Base-by-base conservation (phyloP, 2,888 invertebrate genomes). In the Mesorhabditis sp. region DNA sequence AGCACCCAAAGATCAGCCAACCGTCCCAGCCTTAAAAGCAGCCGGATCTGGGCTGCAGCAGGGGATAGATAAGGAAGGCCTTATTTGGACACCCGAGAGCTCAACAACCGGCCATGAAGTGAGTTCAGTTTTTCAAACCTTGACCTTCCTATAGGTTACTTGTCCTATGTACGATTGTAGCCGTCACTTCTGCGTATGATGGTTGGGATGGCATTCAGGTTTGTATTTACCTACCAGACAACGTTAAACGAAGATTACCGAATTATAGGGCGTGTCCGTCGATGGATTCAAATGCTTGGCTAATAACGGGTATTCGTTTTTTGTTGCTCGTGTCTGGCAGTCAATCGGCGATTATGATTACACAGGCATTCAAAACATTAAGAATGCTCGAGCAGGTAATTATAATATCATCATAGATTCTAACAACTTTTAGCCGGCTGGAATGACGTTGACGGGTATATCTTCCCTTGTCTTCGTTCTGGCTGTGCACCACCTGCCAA, bases 291-390 rank as follows among this genome's bases (percentile, higher is more conserved):
- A 68, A 13, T 80, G 78, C 65, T 67, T 80, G 43, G 70, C 68
- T 42, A 74, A 74, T 64, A 45, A 67, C 28, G 80, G 76, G 44
- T 76, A 73, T 61, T 45, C 65, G 3, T 79, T 79, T 69, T 76
- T 74, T 66, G 73, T 79, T 61, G 77, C 73, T 28, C 71, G 78
- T 44, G 75, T 76, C 13, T 78, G 77, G 72, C 67, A 72, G 50
- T 71, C 70, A 43, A 70, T 72, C 62, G 80, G 78, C 66, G 68
- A 71, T 28, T 69, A 74, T 50, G 80, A 78, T 63, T 58, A 71
- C 43, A 74, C 76, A 15, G 79, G 79, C 50, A 74, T 79, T 67
- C 70, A 73, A 45, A 79, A 79, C 70, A 75, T 80, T 68, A 77
- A 77, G 74, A 74, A 76, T 66, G 79, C 79, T 0, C 67, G 70